phyloP scores from a whole-genome alignment of 2,888 invertebrate species.

The Lepidocyrtinus sp. region DNA sequence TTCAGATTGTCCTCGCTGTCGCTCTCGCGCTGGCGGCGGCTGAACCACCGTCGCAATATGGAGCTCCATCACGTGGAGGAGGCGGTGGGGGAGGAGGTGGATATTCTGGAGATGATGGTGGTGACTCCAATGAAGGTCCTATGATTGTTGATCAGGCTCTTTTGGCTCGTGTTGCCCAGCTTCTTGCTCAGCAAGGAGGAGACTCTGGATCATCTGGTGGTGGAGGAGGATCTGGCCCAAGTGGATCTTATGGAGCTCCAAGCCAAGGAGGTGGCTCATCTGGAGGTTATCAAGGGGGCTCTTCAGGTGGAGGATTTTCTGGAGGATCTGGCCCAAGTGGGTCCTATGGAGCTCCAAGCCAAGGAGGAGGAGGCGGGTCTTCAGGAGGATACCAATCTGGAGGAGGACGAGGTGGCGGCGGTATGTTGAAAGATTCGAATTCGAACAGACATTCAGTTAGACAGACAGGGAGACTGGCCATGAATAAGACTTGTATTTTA shows the following conservation, averaged over 20 bases:
- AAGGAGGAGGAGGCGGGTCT: constrained; percentile 38
- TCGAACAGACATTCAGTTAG: too few species aligned
- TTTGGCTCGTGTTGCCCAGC: constrained; percentile 53
- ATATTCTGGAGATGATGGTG: neutral
- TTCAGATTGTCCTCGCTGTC: constrained; percentile 51
- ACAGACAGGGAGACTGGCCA: too few species aligned
- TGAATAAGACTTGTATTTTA: too few species aligned
- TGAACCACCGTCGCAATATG: constrained; percentile 56
- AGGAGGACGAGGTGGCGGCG: constrained; percentile 12
- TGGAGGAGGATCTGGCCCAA: constrained; percentile 1
- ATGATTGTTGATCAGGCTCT: constrained; percentile 61
- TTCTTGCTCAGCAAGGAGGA: constrained; percentile 52
- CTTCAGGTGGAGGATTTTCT: neutral
- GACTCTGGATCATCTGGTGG: constrained; percentile 14
- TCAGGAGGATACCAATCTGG: neutral
- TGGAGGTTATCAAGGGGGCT: constrained; percentile 28
- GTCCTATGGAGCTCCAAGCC: neutral
- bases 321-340: constrained; percentile 19
- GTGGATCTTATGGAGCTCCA: constrained; percentile 14
- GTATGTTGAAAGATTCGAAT: neutral
- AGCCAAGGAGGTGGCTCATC: constrained; percentile 35
- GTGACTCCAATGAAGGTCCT: constrained; percentile 49
- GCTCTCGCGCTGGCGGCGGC: constrained; percentile 41
- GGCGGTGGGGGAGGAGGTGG: constrained; percentile 36
- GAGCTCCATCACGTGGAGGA: constrained; percentile 49